Base-by-base conservation (phyloP, 1,140 invertebrate genomes). In the Heterodera carotae region DNA sequence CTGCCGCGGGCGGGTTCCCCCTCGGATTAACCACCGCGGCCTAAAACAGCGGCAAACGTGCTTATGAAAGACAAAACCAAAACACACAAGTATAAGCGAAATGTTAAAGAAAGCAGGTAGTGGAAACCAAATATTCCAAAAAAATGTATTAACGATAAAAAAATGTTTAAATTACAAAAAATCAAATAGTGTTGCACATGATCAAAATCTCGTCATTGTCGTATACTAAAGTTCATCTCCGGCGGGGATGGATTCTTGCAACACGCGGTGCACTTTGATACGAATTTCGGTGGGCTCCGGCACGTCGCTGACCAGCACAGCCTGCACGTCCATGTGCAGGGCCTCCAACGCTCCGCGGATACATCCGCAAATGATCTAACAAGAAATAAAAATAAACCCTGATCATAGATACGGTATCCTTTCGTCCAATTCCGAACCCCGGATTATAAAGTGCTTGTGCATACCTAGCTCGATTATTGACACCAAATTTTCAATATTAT, bases 321-420 rank as follows among this genome's bases (percentile, higher is more conserved):
- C 90, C 80, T 90, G 89, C 39, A 93, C 91, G 86, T 93, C 92
- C 89, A 93, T 90, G 85, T 93, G 92, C 22, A 97, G 94, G 95
- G 98, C 98, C 91, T 98, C 96, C 84, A 97, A 97, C 97, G 87
- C 95, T 94, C 96, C 97, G 83, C 94, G 90, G 69, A 97, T 92
- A 31, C 94, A 93, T 25, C 97, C 97, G 82, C 94, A 93, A 48
- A 99, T 90, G 67, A 99, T 91, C 88, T 80, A 62, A 68, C 56
- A 77, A 33, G 27, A 75, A 33, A 75, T 25, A 2, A n/a, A n/a
- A n/a, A n/a, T n/a, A n/a, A n/a, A n/a, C n/a, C n/a, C n/a, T n/a
- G n/a, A n/a, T n/a, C n/a, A n/a, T n/a, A n/a, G n/a, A n/a, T n/a
- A n/a, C n/a, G n/a, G n/a, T n/a, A n/a, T n/a, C n/a, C n/a, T n/a